Evolutionary conservation across 2,113 vertebrate species (phyloP).

Genomic region (Ictalurus punctatus): DNA sequence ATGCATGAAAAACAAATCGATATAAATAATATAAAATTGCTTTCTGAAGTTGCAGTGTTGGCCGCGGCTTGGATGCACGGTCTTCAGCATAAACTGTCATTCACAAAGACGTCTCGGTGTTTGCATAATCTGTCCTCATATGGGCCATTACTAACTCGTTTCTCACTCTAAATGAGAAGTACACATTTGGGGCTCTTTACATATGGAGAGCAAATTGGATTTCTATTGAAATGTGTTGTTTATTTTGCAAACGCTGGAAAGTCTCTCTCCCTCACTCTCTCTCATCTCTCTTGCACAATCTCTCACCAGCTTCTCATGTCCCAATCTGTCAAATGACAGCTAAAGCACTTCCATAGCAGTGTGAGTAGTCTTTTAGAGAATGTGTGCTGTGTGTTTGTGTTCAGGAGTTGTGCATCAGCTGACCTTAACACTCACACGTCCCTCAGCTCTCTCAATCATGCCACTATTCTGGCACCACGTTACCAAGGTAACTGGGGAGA

Average conservation of each 20-base stretch:
- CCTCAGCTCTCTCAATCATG: constrained; percentile 56
- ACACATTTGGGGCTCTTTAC: constrained; percentile 38
- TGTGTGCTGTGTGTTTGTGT: constrained; percentile 21
- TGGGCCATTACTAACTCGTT: constrained; percentile 51
- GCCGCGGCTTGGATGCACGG: background rate
- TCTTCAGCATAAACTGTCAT: constrained; percentile 39
- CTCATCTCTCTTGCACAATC: background rate
- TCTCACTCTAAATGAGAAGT: constrained; percentile 46
- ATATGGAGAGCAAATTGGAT: constrained; percentile 50
- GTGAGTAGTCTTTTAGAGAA: background rate
- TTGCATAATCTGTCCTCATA: constrained; percentile 51
- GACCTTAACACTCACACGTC: constrained; percentile 53
- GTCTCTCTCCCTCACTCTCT: constrained; percentile 13
- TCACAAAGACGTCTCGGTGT: constrained; percentile 26
- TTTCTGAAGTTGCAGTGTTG: constrained; percentile 33
- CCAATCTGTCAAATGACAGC: constrained; percentile 38
- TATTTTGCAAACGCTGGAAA: constrained; percentile 26
- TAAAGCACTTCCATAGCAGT: constrained; percentile 31
- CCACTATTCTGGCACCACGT: constrained; percentile 51
- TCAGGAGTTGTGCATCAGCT: constrained; percentile 33
- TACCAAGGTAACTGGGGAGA: constrained; percentile 61
- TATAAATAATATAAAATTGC: constrained; percentile 18
- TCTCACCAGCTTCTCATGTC: constrained; percentile 23
- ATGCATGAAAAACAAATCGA: constrained; percentile 6
- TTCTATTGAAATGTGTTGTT: constrained; percentile 50